Evolutionary conservation across 2,888 invertebrate genomes (phyloP).

Genomic region (Phortica magna): DNA sequence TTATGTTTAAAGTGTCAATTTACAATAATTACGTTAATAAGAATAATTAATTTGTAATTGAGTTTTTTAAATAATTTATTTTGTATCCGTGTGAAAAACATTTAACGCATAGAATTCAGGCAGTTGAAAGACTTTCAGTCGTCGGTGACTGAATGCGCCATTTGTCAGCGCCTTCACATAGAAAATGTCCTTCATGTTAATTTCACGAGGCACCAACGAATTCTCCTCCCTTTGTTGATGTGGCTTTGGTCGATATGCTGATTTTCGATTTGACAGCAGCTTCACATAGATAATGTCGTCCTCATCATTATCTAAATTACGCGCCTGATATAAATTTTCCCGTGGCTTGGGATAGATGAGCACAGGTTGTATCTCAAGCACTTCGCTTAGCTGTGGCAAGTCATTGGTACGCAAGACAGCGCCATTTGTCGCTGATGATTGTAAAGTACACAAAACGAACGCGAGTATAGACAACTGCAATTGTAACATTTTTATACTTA

Average conservation of each 20-base stretch:
- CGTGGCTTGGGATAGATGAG: constrained; percentile 65
- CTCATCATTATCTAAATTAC: constrained; percentile 57
- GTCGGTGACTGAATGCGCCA: constrained; percentile 73
- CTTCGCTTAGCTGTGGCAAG: constrained; percentile 62
- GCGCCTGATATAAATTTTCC: constrained; percentile 54
- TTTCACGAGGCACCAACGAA: constrained; percentile 47
- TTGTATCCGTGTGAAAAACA: constrained; percentile 63
- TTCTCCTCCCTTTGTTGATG: constrained; percentile 48
- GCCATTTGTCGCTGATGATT: constrained; percentile 35
- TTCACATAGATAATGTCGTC: constrained; percentile 70
- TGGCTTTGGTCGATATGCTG: constrained; percentile 67
- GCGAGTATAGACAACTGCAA: background rate
- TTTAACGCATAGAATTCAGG: constrained; percentile 75
- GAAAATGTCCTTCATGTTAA: constrained; percentile 69
- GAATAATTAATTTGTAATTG: background rate
- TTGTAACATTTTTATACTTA: background rate
- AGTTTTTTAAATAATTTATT: constrained; percentile 26
- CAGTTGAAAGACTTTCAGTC: constrained; percentile 69
- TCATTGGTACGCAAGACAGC: background rate
- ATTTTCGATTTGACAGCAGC: constrained; percentile 58
- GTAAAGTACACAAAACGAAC: background rate
- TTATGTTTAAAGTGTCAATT: background rate
- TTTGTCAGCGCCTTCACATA: constrained; percentile 71
- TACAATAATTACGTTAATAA: background rate
- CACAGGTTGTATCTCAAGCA: constrained; percentile 69